phyloP scores from a whole-genome alignment of 2,113 vertebrate genomes.

The Craseonycteris thonglongyai region DNA sequence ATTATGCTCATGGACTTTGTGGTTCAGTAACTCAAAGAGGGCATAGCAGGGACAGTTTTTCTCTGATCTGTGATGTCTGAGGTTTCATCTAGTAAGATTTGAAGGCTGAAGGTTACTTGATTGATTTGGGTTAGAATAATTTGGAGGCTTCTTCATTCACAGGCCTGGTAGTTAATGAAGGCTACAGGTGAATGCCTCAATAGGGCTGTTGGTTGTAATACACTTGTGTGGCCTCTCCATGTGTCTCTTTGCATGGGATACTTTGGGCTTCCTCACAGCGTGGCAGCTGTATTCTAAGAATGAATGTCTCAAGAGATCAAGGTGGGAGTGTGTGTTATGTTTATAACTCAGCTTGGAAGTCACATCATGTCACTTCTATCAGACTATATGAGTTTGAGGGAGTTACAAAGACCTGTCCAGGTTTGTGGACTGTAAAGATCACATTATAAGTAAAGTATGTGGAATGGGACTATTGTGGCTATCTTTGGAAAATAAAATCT shows the following conservation, averaged over 20 bases:
- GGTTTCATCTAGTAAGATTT: neutral
- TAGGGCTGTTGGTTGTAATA: neutral
- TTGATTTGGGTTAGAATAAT: neutral
- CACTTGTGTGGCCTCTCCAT: neutral
- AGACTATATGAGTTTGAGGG: neutral
- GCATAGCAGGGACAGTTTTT: neutral
- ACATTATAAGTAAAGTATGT: neutral
- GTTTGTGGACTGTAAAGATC: neutral
- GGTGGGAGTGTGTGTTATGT: neutral
- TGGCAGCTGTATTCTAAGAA: neutral
- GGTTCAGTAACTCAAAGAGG: neutral
- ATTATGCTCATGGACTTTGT: neutral
- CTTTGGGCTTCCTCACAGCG: neutral
- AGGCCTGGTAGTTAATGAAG: neutral
- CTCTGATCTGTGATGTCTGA: neutral
- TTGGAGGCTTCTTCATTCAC: neutral
- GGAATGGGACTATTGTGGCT: neutral
- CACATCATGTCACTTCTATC: neutral
- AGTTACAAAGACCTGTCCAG: neutral
- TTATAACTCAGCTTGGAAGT: neutral
- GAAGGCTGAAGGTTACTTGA: neutral
- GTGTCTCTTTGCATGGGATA: neutral
- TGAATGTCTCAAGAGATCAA: neutral
- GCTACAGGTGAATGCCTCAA: neutral
- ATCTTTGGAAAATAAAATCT: conserved; percentile 16